Evolutionary conservation across 2,797 vertebrate genomes (phyloP).

Genomic region (Amazona ochrocephala): DNA sequence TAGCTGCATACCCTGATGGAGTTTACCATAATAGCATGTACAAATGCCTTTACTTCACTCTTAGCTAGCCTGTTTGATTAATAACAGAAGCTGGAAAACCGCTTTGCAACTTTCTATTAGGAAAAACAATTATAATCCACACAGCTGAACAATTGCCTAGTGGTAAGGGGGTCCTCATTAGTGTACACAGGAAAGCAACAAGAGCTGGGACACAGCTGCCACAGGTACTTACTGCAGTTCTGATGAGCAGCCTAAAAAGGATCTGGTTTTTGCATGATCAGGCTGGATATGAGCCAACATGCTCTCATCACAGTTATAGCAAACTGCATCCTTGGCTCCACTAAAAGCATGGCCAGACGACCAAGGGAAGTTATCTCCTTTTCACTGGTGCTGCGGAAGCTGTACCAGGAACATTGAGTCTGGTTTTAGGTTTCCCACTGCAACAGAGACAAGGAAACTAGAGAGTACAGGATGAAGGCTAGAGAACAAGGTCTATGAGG

Average conservation of each 20-base stretch:
- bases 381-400: not conserved
- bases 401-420: not conserved
- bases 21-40: conserved; percentile 56
- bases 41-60: conserved; percentile 34
- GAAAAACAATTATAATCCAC: not conserved
- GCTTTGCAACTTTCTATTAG: conserved; percentile 33
- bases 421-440: not conserved
- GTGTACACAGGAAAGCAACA: not conserved
- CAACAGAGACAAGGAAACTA: not conserved
- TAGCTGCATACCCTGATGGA: conserved; percentile 56
- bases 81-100: conserved; percentile 47
- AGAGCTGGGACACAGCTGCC: not conserved
- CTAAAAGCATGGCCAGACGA: not conserved
- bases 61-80: conserved; percentile 50
- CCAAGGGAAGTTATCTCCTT: not conserved
- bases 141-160: not conserved
- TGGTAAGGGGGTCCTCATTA: not conserved
- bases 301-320: not conserved
- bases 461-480: not conserved
- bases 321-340: not conserved
- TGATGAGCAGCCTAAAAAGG: not conserved
- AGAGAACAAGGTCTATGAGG: not conserved
- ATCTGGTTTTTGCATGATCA: not conserved
- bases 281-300: not conserved
- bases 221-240: not conserved